Conservation (phyloP, 2,113 vertebrate genomes). For the Symphodus melops region DNA sequence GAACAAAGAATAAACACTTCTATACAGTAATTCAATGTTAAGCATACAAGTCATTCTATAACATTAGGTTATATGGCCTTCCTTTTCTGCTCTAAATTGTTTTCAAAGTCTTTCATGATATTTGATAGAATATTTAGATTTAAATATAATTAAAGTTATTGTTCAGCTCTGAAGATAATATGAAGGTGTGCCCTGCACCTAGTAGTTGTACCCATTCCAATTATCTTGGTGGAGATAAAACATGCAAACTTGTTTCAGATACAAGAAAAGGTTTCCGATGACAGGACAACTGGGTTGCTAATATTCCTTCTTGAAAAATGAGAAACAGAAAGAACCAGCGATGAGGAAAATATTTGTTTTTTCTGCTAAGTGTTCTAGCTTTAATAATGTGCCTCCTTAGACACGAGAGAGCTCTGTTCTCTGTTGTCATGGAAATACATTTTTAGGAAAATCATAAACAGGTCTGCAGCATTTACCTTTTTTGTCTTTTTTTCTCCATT, state of each 20-base stretch:
- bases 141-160: no score
- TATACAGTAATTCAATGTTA: no score
- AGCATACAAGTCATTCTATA: no score
- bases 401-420: constrained; percentile 6
- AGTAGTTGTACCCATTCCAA: neutral
- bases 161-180: neutral
- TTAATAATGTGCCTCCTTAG: neutral
- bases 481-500: neutral
- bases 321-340: neutral
- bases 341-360: neutral
- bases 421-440: neutral
- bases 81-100: no score
- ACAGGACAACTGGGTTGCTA: neutral
- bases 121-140: no score
- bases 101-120: no score
- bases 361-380: neutral
- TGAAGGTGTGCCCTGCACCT: neutral
- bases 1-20: no score
- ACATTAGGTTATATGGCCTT: no score
- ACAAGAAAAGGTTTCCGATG: neutral
- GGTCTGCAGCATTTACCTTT: neutral
- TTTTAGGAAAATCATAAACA: neutral
- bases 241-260: neutral
- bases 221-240: neutral
- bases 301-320: neutral